phyloP scores from a whole-genome alignment of 2,797 vertebrate species.

The Cygnus olor region DNA sequence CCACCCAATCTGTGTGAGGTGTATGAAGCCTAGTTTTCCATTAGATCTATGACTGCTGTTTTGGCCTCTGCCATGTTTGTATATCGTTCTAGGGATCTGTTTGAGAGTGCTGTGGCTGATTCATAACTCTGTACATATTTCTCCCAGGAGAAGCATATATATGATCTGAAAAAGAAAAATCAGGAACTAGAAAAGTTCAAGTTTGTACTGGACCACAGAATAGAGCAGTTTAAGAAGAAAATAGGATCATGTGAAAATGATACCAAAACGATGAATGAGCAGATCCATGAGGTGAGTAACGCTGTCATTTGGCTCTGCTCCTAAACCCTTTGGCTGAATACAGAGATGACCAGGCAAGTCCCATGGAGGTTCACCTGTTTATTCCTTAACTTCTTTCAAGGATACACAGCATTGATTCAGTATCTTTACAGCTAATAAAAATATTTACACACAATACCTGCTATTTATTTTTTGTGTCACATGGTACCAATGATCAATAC shows the following conservation, averaged over 20 bases:
- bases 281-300: conserved; percentile 83
- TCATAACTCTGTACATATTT: background rate
- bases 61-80: background rate
- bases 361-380: background rate
- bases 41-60: background rate
- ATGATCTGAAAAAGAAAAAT: conserved; percentile 58
- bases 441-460: background rate
- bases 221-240: conserved; percentile 87
- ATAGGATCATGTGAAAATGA: conserved; percentile 87
- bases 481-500: background rate
- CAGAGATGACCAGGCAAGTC: background rate
- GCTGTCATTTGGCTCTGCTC: background rate
- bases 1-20: background rate
- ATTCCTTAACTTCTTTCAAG: background rate
- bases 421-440: background rate
- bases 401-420: background rate
- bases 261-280: conserved; percentile 84
- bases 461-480: background rate
- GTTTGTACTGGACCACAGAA: conserved; percentile 87
- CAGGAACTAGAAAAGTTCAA: conserved; percentile 69
- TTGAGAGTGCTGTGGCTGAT: background rate
- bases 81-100: background rate
- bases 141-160: conserved; percentile 53
- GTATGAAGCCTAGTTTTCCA: background rate
- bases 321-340: background rate